A percentile compares a stretch with the other conserved stretches of the same genome.
Conservation (phyloP, 2,113 vertebrate species). For the Paraplagusia blochii region DNA sequence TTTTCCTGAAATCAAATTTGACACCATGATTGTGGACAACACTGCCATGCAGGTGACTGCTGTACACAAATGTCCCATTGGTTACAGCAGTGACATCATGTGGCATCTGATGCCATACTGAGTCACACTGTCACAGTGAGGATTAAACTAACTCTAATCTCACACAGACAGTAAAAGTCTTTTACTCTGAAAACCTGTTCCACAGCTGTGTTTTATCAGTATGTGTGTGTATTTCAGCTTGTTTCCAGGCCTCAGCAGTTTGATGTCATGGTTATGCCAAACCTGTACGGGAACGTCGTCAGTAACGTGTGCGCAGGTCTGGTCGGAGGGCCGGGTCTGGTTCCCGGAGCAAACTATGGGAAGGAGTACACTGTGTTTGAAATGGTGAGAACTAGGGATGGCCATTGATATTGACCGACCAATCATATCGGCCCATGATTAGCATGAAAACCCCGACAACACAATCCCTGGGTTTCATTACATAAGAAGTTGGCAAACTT, state of each 20-base stretch:
- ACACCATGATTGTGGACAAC: constrained; percentile 86
- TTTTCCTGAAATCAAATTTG: constrained; percentile 81
- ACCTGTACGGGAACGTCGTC: constrained; percentile 85
- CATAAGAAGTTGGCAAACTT: no score
- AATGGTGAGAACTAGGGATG: constrained; percentile 76
- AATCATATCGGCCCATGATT: no score
- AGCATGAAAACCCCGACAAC: no score
- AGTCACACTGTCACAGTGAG: no score
- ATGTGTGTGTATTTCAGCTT: constrained; percentile 60
- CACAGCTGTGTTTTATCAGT: neutral
- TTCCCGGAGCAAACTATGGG: constrained; percentile 79
- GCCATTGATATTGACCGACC: no score
- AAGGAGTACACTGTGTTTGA: constrained; percentile 81
- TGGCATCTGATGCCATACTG: no score
- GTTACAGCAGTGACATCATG: neutral
- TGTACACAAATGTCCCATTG: neutral
- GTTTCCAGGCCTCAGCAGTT: constrained; percentile 85
- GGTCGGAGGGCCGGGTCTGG: constrained; percentile 78
- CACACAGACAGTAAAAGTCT: neutral
- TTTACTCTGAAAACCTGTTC: neutral
- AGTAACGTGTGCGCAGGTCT: constrained; percentile 84
- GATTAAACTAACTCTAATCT: neutral
- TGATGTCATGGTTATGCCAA: constrained; percentile 88
- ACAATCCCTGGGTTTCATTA: no score
- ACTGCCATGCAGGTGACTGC: constrained; percentile 83